A percentile compares a stretch with the other conserved stretches of the same genome.
These are phyloP conservation scores for Microtus richardsoni DNA, from an alignment of 2,113 vertebrate genomes.

Conservation along the genomic window DNA sequence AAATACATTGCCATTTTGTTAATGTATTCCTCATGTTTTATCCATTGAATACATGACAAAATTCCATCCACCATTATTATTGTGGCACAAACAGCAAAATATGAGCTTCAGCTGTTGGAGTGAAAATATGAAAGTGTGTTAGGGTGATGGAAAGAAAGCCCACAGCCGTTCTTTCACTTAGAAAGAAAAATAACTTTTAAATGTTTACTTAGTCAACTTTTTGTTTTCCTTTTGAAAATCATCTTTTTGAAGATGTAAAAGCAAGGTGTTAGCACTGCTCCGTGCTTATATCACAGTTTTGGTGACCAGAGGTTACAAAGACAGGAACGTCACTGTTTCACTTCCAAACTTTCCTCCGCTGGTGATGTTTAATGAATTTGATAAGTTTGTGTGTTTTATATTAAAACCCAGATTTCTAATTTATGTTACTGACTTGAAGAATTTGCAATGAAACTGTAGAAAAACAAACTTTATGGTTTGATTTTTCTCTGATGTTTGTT, in stretches of 20 bases:
- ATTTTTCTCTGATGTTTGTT: slow-evolving; percentile 64
- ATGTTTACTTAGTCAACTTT: slow-evolving; percentile 69
- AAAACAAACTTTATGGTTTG: background rate
- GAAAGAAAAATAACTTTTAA: slow-evolving; percentile 69
- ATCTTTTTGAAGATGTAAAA: slow-evolving; percentile 46
- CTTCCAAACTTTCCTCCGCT: slow-evolving; percentile 62
- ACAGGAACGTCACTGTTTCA: background rate
- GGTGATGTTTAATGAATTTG: slow-evolving; percentile 34
- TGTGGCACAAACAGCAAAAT: slow-evolving; percentile 83
- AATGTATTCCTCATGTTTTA: slow-evolving; percentile 84
- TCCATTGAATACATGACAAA: slow-evolving; percentile 78
- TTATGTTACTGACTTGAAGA: slow-evolving; percentile 65
- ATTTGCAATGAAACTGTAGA: slow-evolving; percentile 57
- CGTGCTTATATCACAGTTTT: slow-evolving; percentile 57
- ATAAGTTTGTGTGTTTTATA: slow-evolving; percentile 50
- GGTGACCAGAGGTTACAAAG: slow-evolving; percentile 17
- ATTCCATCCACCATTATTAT: slow-evolving; percentile 83
- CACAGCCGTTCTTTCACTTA: slow-evolving; percentile 59
- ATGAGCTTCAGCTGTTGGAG: slow-evolving; percentile 85
- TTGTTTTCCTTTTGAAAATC: slow-evolving; percentile 11
- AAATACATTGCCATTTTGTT: slow-evolving; percentile 79
- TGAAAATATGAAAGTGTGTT: slow-evolving; percentile 83
- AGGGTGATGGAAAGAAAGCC: slow-evolving; percentile 82
- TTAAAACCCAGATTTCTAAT: slow-evolving; percentile 57
- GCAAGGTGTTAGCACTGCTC: background rate